A percentile compares a stretch with the other conserved stretches of the same genome.
These are phyloP conservation scores for Corvus hawaiiensis DNA, from an alignment of 2,113 vertebrate species.

Conservation along the genomic window DNA sequence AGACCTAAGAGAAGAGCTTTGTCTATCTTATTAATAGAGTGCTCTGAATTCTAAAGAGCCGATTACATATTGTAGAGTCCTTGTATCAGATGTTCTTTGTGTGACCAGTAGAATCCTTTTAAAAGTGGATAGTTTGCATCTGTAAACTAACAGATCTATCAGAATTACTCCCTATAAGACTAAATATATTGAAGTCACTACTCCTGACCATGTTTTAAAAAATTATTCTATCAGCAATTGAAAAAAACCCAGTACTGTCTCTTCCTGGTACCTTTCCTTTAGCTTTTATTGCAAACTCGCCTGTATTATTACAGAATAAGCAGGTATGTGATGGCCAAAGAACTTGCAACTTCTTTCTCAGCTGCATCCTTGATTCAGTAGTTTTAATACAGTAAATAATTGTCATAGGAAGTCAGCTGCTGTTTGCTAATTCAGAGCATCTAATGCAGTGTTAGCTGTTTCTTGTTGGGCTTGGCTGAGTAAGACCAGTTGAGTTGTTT, in stretches of 20 bases:
- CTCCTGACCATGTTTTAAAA: neutral
- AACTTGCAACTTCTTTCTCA: neutral
- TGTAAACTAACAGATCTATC: neutral
- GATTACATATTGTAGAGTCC: neutral
- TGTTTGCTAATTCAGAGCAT: neutral
- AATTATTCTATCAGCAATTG: neutral
- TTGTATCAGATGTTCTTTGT: neutral
- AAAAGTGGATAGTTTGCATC: neutral
- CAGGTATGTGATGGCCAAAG: neutral
- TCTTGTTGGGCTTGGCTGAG: neutral
- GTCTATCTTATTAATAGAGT: neutral
- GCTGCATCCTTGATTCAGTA: neutral
- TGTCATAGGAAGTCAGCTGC: neutral
- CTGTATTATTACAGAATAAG: neutral
- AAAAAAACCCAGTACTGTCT: accelerated
- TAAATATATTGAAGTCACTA: neutral
- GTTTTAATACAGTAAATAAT: neutral
- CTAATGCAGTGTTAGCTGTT: neutral
- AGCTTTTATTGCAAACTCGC: neutral
- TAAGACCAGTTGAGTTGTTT: neutral
- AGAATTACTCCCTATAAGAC: neutral
- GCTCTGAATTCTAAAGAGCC: neutral
- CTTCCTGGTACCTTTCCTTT: neutral
- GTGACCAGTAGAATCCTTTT: neutral
- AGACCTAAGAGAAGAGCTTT: neutral